phyloP scores from a whole-genome alignment of 2,888 invertebrate genomes.

The Slavum lentiscoides region DNA sequence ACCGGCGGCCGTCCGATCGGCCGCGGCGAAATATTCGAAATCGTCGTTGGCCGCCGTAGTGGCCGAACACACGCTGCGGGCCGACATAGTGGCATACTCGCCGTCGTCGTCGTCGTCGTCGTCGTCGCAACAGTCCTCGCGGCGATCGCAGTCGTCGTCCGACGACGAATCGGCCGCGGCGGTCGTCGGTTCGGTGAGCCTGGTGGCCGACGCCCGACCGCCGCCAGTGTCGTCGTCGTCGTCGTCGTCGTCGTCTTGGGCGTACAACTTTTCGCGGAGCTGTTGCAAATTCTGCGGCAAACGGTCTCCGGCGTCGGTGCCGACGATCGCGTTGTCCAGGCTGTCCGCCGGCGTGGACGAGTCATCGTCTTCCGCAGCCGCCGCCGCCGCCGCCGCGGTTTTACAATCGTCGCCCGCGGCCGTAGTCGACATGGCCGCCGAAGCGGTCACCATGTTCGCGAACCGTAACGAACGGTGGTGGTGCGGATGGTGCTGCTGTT shows the following conservation, averaged over 20 bases:
- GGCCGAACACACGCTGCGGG: slow-evolving; percentile 64
- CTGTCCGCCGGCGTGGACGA: slow-evolving; percentile 41
- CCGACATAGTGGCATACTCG: slow-evolving; percentile 60
- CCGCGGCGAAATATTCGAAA: slow-evolving; percentile 65
- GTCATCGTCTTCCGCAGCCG: neutral
- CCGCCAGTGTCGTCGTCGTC: slow-evolving; percentile 51
- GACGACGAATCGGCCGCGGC: slow-evolving; percentile 38
- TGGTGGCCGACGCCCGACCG: slow-evolving; percentile 43
- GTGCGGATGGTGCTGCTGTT: slow-evolving; percentile 5
- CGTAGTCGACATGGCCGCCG: slow-evolving; percentile 19
- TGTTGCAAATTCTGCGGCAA: slow-evolving; percentile 55
- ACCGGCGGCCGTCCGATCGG: slow-evolving; percentile 60
- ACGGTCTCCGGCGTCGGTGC: neutral
- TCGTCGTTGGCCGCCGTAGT: slow-evolving; percentile 70
- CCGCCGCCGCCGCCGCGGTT: neutral
- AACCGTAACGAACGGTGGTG: slow-evolving; percentile 28
- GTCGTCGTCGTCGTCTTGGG: slow-evolving; percentile 54
- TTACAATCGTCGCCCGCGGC: slow-evolving; percentile 16
- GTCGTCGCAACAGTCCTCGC: slow-evolving; percentile 11
- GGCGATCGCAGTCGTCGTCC: slow-evolving; percentile 59
- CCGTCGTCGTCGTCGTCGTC: slow-evolving; percentile 58
- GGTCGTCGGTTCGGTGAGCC: slow-evolving; percentile 2
- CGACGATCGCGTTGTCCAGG: slow-evolving; percentile 29
- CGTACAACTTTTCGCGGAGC: slow-evolving; percentile 55
- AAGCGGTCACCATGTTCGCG: slow-evolving; percentile 42